These are phyloP conservation scores for Drosophila melanica DNA, from an alignment of 1,140 invertebrate species.

Conservation along the genomic window DNA sequence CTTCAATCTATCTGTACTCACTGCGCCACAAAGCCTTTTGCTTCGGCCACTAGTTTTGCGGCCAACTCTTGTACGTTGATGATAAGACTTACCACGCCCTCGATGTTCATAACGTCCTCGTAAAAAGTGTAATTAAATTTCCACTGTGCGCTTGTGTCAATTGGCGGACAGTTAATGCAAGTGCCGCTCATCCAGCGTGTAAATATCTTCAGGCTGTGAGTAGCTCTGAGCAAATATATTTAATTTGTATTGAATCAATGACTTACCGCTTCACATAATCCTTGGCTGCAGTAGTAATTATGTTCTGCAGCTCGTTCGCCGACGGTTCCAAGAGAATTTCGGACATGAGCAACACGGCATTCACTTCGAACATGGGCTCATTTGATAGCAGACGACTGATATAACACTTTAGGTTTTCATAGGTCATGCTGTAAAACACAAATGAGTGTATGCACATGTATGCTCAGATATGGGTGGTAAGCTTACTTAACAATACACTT, in stretches of 20 bases:
- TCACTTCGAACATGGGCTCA: slow-evolving; percentile 90
- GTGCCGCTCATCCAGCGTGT: slow-evolving; percentile 93
- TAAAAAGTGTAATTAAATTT: slow-evolving; percentile 89
- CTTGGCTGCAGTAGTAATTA: slow-evolving; percentile 87
- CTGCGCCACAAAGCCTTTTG: slow-evolving; percentile 59
- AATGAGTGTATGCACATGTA: too few relatives aligned
- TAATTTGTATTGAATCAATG: background rate
- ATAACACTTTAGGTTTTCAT: slow-evolving; percentile 89
- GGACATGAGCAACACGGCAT: slow-evolving; percentile 88
- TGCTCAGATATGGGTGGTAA: background rate
- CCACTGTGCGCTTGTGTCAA: slow-evolving; percentile 85
- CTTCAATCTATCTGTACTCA: slow-evolving; percentile 31
- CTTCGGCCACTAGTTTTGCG: slow-evolving; percentile 46
- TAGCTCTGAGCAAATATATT: background rate
- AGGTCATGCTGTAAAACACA: slow-evolving; percentile 54
- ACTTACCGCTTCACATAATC: slow-evolving; percentile 87
- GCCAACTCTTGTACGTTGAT: slow-evolving; percentile 67
- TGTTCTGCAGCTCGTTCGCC: slow-evolving; percentile 90
- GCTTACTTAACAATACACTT: slow-evolving; percentile 85
- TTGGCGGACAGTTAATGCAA: slow-evolving; percentile 88
- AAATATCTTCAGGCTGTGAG: slow-evolving; percentile 88
- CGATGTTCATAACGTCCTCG: slow-evolving; percentile 88
- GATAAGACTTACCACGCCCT: slow-evolving; percentile 85
- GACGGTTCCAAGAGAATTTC: slow-evolving; percentile 91
- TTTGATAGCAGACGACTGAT: slow-evolving; percentile 86